Conservation (phyloP, 2,797 vertebrate genomes). For the Gallinago stenura region DNA sequence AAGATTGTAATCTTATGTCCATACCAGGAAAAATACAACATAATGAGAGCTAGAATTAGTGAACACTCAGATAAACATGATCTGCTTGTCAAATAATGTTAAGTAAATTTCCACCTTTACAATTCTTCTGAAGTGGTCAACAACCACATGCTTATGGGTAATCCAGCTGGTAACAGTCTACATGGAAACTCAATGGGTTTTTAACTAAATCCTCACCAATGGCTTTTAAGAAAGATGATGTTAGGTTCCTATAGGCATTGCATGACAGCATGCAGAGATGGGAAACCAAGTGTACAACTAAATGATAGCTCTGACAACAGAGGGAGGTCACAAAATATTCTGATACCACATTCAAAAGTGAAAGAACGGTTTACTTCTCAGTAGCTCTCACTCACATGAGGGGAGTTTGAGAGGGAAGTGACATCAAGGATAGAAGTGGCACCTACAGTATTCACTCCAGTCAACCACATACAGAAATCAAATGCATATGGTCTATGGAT, state of each 20-base stretch:
- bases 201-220: not conserved
- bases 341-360: not conserved
- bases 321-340: not conserved
- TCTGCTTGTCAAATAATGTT: not conserved
- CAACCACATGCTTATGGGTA: not conserved
- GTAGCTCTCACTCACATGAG: not conserved
- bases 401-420: not conserved
- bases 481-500: not conserved
- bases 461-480: not conserved
- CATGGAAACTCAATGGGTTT: accelerated
- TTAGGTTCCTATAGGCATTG: not conserved
- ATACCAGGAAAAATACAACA: not conserved
- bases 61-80: not conserved
- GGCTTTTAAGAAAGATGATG: not conserved
- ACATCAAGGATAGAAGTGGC: not conserved
- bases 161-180: not conserved
- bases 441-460: not conserved
- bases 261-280: not conserved
- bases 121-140: not conserved
- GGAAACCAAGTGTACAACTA: not conserved
- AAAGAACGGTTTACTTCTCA: not conserved
- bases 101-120: not conserved
- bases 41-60: not conserved
- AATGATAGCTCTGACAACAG: not conserved
- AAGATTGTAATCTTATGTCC: not conserved